phyloP scores from a whole-genome alignment of 2,797 vertebrate species.

The Sphenopsis melanotis region DNA sequence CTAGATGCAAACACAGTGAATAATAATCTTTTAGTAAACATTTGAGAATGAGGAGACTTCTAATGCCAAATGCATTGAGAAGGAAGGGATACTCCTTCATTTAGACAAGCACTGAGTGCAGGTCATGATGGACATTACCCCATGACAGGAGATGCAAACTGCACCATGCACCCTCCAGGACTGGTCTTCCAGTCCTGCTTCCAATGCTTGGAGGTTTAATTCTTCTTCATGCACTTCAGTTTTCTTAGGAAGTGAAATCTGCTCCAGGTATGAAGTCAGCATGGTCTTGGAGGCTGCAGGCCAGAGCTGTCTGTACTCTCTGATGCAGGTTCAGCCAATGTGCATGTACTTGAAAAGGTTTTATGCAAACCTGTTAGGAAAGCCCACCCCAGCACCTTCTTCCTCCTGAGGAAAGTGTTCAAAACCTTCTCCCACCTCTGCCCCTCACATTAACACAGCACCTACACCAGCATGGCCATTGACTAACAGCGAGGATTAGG shows the following conservation, averaged over 20 bases:
- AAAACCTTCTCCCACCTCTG: neutral
- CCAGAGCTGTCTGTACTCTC: neutral
- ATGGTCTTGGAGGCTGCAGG: neutral
- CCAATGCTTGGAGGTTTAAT: neutral
- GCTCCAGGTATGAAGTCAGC: accelerated
- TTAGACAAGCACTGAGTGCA: neutral
- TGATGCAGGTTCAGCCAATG: neutral
- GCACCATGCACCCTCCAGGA: neutral
- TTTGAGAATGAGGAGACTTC: neutral
- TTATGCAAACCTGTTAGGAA: neutral
- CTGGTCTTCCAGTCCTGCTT: neutral
- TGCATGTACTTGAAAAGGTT: neutral
- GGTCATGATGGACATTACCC: neutral
- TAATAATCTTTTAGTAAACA: neutral
- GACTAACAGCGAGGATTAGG: neutral
- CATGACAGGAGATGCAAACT: neutral
- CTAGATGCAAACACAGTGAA: neutral
- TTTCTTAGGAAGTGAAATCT: neutral
- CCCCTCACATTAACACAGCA: neutral
- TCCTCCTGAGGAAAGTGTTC: neutral
- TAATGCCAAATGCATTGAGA: neutral
- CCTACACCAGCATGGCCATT: neutral
- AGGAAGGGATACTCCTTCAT: neutral
- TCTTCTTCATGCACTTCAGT: neutral
- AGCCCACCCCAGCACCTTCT: neutral